These are phyloP conservation scores for Eleutherodactylus coqui DNA, from an alignment of 2,797 vertebrate genomes.

Conservation along the genomic window DNA sequence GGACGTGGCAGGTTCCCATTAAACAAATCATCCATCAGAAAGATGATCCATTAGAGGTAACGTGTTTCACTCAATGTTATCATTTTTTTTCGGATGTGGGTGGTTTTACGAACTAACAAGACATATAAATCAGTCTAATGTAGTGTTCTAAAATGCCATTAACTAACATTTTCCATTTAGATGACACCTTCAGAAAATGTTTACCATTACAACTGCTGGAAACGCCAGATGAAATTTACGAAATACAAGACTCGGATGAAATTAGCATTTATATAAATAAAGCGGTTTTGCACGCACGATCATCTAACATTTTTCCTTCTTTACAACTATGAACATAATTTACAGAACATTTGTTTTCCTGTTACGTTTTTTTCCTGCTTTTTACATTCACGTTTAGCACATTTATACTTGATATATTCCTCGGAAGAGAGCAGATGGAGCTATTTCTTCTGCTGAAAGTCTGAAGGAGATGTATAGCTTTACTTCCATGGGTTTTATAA, in stretches of 20 bases:
- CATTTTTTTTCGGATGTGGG: neutral
- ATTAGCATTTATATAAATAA: slow-evolving; percentile 51
- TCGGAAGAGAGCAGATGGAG: slow-evolving; percentile 71
- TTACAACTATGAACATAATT: slow-evolving; percentile 25
- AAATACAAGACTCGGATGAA: slow-evolving; percentile 17
- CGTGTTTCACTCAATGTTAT: neutral
- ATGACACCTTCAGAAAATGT: slow-evolving; percentile 6
- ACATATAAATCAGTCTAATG: neutral
- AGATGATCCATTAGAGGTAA: neutral
- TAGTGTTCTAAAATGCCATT: slow-evolving; percentile 2
- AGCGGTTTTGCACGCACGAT: neutral
- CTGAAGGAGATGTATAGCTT: slow-evolving; percentile 66
- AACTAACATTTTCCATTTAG: slow-evolving; percentile 1
- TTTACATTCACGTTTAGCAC: slow-evolving; percentile 69
- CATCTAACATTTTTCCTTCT: slow-evolving; percentile 11
- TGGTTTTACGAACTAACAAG: neutral
- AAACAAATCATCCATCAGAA: neutral
- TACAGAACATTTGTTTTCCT: slow-evolving; percentile 65
- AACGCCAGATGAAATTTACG: neutral
- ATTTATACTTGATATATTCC: slow-evolving; percentile 72
- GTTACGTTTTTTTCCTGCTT: slow-evolving; percentile 56
- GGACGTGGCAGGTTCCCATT: too few relatives aligned
- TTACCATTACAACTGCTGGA: slow-evolving; percentile 6
- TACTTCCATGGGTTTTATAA: slow-evolving; percentile 11
- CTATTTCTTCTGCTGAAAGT: slow-evolving; percentile 70